Conservation (phyloP, 2,888 invertebrate genomes). For the Sericinus montela region DNA sequence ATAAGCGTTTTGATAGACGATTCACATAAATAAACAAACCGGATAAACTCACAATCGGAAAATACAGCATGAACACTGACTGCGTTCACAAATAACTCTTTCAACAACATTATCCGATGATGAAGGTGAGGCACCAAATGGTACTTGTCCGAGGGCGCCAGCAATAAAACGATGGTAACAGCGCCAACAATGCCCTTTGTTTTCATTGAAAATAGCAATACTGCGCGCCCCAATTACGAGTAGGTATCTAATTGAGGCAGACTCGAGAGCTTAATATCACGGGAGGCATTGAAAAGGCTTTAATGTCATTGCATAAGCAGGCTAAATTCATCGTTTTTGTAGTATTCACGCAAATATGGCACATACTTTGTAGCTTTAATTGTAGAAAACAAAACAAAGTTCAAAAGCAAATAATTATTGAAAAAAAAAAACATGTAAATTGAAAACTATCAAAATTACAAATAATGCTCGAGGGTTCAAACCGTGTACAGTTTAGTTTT, state of each 20-base stretch:
- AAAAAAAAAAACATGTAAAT: too few species aligned
- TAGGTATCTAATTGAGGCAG: conserved; percentile 38
- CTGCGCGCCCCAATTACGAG: conserved; percentile 28
- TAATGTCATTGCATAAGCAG: conserved; percentile 16
- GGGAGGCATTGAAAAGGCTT: conserved; percentile 27
- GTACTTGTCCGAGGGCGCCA: conserved; percentile 28
- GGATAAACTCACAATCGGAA: background rate
- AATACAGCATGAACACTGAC: background rate
- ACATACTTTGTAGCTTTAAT: too few species aligned
- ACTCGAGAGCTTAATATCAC: conserved; percentile 23
- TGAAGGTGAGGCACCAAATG: conserved; percentile 26
- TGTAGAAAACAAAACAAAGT: too few species aligned
- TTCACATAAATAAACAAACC: background rate
- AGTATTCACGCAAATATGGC: too few species aligned
- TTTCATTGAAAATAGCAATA: conserved; percentile 35
- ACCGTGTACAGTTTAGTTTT: too few species aligned
- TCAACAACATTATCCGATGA: conserved; percentile 24
- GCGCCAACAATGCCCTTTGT: conserved; percentile 38
- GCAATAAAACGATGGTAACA: conserved; percentile 33
- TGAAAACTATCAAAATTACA: too few species aligned
- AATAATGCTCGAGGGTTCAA: too few species aligned
- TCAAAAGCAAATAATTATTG: too few species aligned
- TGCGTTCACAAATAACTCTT: conserved; percentile 13
- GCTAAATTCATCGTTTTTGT: background rate
- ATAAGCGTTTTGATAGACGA: too few species aligned